A percentile compares a stretch with the other conserved stretches of the same genome.
These are phyloP conservation scores for Craterocephalus amniculus DNA, from an alignment of 2,797 vertebrate genomes.

Conservation along the genomic window DNA sequence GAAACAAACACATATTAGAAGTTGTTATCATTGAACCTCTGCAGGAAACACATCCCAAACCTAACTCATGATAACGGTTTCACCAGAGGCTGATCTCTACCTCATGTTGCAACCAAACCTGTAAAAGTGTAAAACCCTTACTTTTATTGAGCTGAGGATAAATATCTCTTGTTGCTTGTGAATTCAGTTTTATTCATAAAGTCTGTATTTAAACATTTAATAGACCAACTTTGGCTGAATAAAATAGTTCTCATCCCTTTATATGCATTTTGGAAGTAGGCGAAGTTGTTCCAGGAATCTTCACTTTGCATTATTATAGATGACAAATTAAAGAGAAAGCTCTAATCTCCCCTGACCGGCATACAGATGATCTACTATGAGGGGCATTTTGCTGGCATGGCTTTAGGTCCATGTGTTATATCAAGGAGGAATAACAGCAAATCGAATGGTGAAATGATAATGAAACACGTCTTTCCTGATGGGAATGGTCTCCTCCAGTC, in stretches of 20 bases:
- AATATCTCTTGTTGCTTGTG: not conserved
- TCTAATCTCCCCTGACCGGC: not conserved
- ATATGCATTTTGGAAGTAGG: not conserved
- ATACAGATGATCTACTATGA: not conserved
- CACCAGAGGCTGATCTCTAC: not conserved
- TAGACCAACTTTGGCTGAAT: not conserved
- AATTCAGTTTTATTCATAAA: not conserved
- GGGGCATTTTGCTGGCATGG: not conserved
- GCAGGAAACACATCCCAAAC: not conserved
- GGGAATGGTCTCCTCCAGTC: not conserved
- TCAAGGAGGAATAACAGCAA: not conserved
- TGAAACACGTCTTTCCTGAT: not conserved
- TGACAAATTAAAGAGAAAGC: not conserved
- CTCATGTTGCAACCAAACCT: not conserved
- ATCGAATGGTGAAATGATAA: constrained; percentile 2
- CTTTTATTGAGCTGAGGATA: not conserved
- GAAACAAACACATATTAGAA: no score
- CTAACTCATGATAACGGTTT: not conserved
- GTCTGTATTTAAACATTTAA: no score
- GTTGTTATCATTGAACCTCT: not conserved
- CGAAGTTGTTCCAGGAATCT: not conserved
- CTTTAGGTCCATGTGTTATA: not conserved
- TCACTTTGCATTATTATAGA: not conserved
- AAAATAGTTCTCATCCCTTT: not conserved
- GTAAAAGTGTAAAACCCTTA: not conserved